These are phyloP conservation scores for Anthonomus grandis DNA, from an alignment of 1,140 invertebrate species.

Conservation along the genomic window DNA sequence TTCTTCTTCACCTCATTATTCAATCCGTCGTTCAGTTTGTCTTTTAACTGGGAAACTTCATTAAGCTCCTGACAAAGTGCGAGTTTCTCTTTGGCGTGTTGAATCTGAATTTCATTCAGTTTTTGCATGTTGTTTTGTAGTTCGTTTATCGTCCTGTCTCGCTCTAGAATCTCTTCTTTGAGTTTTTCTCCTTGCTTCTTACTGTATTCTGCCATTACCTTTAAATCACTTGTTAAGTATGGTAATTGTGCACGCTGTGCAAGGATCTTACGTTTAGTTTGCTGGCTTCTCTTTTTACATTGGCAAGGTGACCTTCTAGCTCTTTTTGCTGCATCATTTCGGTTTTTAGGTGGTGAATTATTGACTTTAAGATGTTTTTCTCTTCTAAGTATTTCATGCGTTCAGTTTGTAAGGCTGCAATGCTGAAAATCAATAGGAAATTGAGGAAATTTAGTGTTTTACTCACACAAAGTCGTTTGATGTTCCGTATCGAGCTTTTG, in stretches of 20 bases:
- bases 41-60: conserved; percentile 38
- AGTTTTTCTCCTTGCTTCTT: conserved; percentile 41
- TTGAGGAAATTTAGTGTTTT: neutral
- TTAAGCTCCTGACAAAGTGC: conserved; percentile 40
- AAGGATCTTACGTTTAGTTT: conserved; percentile 33
- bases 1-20: conserved; percentile 37
- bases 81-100: conserved; percentile 39
- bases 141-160: conserved; percentile 36
- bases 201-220: conserved; percentile 45
- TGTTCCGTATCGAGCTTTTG: conserved; percentile 34
- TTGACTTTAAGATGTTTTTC: conserved; percentile 37
- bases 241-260: neutral
- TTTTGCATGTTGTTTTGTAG: conserved; percentile 35
- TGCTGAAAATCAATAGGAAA: neutral
- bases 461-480: conserved; percentile 30
- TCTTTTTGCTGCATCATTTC: conserved; percentile 36
- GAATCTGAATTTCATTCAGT: conserved; percentile 39
- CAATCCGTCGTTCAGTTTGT: conserved; percentile 36
- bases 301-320: conserved; percentile 36
- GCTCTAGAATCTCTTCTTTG: conserved; percentile 35
- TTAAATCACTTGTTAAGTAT: conserved; percentile 7
- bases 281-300: conserved; percentile 37
- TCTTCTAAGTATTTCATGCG: conserved; percentile 41
- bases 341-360: conserved; percentile 38
- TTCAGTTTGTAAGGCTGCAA: conserved; percentile 38